Evolutionary conservation across 2,888 invertebrate genomes (phyloP).

Genomic region (Hoplodrina blanda): DNA sequence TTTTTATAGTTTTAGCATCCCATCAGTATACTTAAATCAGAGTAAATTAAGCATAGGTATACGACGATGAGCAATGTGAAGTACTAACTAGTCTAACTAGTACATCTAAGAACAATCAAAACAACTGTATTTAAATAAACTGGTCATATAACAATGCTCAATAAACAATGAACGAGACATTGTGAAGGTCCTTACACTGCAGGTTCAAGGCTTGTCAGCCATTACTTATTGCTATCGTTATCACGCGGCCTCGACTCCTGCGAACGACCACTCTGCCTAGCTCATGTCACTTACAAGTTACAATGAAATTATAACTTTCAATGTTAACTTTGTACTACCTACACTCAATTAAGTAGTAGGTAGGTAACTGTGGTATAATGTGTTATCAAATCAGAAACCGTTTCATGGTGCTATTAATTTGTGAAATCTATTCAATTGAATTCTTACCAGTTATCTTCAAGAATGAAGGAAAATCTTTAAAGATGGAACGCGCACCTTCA

Average conservation of each 20-base stretch:
- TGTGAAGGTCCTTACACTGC: constrained; percentile 81
- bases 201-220: constrained; percentile 84
- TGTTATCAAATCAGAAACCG: background rate
- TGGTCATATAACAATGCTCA: constrained; percentile 63
- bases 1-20: too few relatives aligned
- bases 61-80: constrained; percentile 17
- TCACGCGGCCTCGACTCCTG: constrained; percentile 68
- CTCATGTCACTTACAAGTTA: constrained; percentile 31
- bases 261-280: constrained; percentile 64
- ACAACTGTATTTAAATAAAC: constrained; percentile 61
- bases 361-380: background rate
- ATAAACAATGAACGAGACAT: constrained; percentile 77
- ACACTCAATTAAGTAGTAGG: background rate
- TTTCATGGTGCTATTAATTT: background rate
- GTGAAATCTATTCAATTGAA: background rate
- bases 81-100: constrained; percentile 41
- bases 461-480: background rate
- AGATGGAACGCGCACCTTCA: background rate
- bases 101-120: constrained; percentile 62
- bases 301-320: constrained; percentile 29
- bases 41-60: constrained; percentile 14
- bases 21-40: constrained; percentile 11
- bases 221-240: constrained; percentile 81
- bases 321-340: constrained; percentile 3
- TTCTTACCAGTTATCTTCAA: background rate